Conservation (phyloP, 2,113 vertebrate genomes). For the Neopipo cinnamomea region DNA sequence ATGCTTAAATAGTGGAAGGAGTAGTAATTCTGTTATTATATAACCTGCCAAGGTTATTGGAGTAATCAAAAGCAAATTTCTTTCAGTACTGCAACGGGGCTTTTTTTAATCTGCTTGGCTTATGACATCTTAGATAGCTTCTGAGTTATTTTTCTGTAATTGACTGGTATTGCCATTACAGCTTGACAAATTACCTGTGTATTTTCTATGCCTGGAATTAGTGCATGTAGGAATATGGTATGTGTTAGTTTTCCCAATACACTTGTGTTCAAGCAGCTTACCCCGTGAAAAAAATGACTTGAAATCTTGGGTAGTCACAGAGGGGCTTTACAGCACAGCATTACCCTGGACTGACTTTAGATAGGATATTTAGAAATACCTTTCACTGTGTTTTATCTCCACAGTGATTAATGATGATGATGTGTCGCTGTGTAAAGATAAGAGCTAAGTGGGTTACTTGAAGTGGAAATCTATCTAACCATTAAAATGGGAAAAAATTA, state of each 20-base stretch:
- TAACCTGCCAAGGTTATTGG: neutral
- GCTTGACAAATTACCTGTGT: neutral
- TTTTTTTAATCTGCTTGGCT: neutral
- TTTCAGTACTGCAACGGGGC: neutral
- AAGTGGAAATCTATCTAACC: neutral
- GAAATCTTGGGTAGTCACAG: neutral
- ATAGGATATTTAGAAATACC: neutral
- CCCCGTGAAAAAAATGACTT: neutral
- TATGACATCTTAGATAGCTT: neutral
- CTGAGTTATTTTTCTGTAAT: neutral
- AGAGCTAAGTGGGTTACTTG: neutral
- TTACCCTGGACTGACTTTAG: neutral
- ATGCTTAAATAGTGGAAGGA: neutral
- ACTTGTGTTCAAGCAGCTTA: neutral
- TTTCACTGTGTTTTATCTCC: conserved; percentile 14
- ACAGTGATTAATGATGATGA: neutral
- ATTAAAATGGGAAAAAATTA: neutral
- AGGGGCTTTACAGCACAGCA: neutral
- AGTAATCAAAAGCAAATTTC: neutral
- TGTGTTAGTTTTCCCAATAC: neutral
- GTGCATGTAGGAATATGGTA: neutral
- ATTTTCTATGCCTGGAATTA: neutral
- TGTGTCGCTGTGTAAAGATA: neutral
- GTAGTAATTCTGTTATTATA: neutral
- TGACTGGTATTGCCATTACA: neutral